Base-by-base conservation (phyloP, 1,140 invertebrate species). In the Musca vetustissima region DNA sequence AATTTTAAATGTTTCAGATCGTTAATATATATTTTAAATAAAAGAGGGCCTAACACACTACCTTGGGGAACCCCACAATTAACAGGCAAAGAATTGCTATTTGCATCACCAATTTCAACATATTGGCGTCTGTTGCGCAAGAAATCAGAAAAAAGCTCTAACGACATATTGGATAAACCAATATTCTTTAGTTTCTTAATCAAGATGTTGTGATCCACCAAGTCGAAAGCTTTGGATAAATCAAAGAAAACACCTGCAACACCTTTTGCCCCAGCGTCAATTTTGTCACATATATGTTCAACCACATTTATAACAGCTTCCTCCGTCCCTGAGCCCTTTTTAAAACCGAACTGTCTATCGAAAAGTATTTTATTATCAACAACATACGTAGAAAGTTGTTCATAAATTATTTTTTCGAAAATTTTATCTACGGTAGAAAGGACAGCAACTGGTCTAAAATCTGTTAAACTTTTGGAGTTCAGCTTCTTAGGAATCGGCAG, bases 281-380 rank as follows among this genome's bases (percentile, higher is more conserved):
- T 19, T 13, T 53, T 13, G 4, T 22, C 52, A 53, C 52, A 53
- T 19, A 22, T 53, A 53, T 53, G 22, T 14, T 53, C 52, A 6
- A 53, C 14, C 21, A 53, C 52, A 53, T 53, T 53, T 21, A 53
- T 22, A 24, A 53, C 52, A 19, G 52, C 52, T 53, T 53, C 52
- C 52, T 53, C 52, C 4, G 52, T 53, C 22, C 52, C 52, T 28
- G 28, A 28, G 8, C 28, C 28, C 28, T 28, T 28, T n/a, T 28
- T 28, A 28, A 28, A 28, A 3, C 49, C 49, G 17, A 50, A 50
- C 19, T 53, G 52, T 22, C 52, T 53, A 22, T 53, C 52, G 22
- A 53, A 53, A 7, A 53, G 22, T 22, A 53, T 24, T 17, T 24
- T 22, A 24, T 24, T 53, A 2, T 22, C 19, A 53, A 14, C 17